phyloP scores from a whole-genome alignment of 2,113 vertebrate genomes.

The Pleuronectes platessa region DNA sequence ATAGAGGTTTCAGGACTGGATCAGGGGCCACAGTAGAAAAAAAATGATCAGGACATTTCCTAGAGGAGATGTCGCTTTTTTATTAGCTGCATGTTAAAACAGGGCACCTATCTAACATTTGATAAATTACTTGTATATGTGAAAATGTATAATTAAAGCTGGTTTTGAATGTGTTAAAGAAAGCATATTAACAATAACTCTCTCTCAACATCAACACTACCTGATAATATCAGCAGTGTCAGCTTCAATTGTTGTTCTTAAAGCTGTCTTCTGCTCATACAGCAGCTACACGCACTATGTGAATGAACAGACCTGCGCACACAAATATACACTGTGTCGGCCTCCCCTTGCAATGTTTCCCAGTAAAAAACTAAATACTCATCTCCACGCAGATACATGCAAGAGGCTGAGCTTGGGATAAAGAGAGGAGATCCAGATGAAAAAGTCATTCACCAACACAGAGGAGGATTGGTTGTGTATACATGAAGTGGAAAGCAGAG shows the following conservation, averaged over 20 bases:
- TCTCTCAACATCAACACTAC: background rate
- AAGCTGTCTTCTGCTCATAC: background rate
- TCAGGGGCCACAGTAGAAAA: no score
- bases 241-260: background rate
- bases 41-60: no score
- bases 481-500: background rate
- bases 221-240: no score
- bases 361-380: conserved; percentile 12
- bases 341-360: conserved; percentile 6
- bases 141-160: no score
- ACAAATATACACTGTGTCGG: background rate
- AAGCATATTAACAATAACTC: background rate
- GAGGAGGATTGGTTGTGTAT: background rate
- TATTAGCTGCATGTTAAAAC: no score
- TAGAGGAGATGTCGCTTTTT: background rate
- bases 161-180: no score
- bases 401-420: background rate
- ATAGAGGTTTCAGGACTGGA: no score
- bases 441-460: conserved; percentile 21
- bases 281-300: background rate
- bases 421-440: background rate
- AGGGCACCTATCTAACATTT: no score
- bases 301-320: background rate
- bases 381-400: background rate
- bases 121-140: no score